Evolutionary conservation across 2,797 vertebrate species (phyloP).

Genomic region (Anolis apletophallus): DNA sequence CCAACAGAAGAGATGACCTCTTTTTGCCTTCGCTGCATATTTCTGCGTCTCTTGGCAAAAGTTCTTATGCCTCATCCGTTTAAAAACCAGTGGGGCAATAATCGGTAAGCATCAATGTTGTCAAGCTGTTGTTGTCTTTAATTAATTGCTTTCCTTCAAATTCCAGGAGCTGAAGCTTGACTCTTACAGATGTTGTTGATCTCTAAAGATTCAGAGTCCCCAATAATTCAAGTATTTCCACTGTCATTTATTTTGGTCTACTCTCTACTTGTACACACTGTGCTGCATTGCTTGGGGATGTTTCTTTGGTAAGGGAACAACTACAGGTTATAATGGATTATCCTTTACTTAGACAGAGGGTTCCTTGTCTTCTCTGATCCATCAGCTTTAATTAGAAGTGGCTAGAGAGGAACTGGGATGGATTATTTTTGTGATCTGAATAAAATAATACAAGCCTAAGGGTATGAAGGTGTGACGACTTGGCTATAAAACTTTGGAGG

Average conservation of each 20-base stretch:
- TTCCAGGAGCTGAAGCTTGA: conserved; percentile 2
- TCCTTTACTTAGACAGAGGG: neutral
- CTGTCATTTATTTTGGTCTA: conserved; percentile 8
- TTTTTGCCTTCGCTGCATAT: neutral
- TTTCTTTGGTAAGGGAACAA: neutral
- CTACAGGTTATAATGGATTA: no score
- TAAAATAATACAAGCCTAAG: no score
- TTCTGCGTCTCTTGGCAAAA: neutral
- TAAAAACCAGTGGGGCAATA: conserved; percentile 12
- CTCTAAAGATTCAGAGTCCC: neutral
- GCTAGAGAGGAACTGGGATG: no score
- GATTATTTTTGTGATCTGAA: no score
- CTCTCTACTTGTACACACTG: neutral
- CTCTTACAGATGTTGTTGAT: neutral
- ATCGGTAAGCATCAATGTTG: neutral
- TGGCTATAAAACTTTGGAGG: no score
- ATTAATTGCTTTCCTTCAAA: neutral
- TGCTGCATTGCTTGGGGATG: neutral
- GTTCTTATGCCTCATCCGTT: neutral
- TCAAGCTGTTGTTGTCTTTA: neutral
- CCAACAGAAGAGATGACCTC: neutral
- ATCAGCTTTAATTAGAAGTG: no score
- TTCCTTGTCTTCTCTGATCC: no score
- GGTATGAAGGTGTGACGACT: no score
- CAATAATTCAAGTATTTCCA: neutral